Conservation (phyloP, 1,140 invertebrate genomes). For the Heliconius hewitsoni region DNA sequence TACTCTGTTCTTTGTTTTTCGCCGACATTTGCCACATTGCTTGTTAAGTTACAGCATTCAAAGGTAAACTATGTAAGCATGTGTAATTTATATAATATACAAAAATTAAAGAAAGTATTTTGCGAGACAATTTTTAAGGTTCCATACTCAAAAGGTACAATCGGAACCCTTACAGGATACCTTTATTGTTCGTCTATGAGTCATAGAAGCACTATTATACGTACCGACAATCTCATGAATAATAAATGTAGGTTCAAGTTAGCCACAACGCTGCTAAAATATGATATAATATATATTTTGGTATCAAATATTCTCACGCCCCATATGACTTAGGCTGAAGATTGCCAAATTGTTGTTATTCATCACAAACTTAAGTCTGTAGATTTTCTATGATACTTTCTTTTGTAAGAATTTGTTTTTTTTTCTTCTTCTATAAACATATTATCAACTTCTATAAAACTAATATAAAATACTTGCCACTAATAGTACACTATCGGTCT, state of each 20-base stretch:
- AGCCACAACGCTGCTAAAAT: background rate
- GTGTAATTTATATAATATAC: background rate
- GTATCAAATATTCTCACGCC: background rate
- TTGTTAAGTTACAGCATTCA: too few relatives aligned
- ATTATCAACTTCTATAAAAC: too few relatives aligned
- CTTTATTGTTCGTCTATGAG: too few relatives aligned
- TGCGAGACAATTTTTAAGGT: too few relatives aligned
- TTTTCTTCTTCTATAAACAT: background rate
- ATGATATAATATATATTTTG: background rate
- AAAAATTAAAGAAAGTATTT: background rate
- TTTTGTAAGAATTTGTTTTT: background rate
- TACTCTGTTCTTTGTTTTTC: too few relatives aligned
- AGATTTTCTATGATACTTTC: background rate
- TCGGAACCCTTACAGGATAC: too few relatives aligned
- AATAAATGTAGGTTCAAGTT: background rate
- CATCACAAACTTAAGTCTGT: background rate
- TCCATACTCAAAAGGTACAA: too few relatives aligned
- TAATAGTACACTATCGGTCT: too few relatives aligned
- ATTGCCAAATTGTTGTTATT: conserved; percentile 4
- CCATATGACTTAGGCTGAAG: background rate
- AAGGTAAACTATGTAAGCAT: too few relatives aligned
- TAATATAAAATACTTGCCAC: too few relatives aligned
- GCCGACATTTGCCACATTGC: too few relatives aligned
- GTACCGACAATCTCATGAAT: background rate
- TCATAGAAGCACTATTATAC: background rate